These are phyloP conservation scores for Pogonomyrmex californicus DNA, from an alignment of 1,140 invertebrate species.

Conservation along the genomic window DNA sequence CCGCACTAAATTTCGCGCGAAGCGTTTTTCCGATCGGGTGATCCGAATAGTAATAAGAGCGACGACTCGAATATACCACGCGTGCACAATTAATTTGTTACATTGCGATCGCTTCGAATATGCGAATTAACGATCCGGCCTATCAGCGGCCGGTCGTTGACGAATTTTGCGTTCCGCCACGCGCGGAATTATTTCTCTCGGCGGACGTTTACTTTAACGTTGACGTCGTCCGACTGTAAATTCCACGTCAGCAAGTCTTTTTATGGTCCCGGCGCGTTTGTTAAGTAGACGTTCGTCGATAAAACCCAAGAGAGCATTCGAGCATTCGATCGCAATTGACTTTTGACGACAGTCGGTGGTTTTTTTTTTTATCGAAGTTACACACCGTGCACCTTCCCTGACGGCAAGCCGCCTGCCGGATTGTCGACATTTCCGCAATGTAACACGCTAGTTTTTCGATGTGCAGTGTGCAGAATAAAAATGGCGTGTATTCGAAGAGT, in stretches of 20 bases:
- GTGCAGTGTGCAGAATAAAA: background rate
- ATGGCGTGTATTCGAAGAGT: constrained; percentile 22
- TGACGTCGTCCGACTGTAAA: constrained; percentile 18
- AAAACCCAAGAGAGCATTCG: constrained; percentile 23
- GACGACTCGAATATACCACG: background rate
- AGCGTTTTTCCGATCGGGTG: constrained; percentile 41
- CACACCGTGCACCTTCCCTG: constrained; percentile 37
- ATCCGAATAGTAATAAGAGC: constrained; percentile 54
- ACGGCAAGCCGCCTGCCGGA: constrained; percentile 16
- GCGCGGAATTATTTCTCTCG: constrained; percentile 7
- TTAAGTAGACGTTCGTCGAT: constrained; percentile 19
- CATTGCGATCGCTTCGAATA: background rate
- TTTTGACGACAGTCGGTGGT: constrained; percentile 50
- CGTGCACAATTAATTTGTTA: constrained; percentile 52
- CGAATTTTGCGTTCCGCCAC: constrained; percentile 21
- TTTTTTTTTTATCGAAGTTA: constrained; percentile 15
- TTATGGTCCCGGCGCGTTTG: constrained; percentile 22
- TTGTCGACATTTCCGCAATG: constrained; percentile 10
- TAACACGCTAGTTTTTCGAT: constrained; percentile 35
- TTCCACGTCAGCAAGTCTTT: background rate
- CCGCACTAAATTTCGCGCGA: constrained; percentile 29
- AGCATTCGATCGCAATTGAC: constrained; percentile 46
- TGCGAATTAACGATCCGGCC: constrained; percentile 11
- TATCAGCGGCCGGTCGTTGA: background rate
- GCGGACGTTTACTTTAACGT: constrained; percentile 28